Evolutionary conservation across 2,797 vertebrate genomes (phyloP), one percentile per base, ranked within the genome.

Genomic region (Phaenicophaeus curvirostris): DNA sequence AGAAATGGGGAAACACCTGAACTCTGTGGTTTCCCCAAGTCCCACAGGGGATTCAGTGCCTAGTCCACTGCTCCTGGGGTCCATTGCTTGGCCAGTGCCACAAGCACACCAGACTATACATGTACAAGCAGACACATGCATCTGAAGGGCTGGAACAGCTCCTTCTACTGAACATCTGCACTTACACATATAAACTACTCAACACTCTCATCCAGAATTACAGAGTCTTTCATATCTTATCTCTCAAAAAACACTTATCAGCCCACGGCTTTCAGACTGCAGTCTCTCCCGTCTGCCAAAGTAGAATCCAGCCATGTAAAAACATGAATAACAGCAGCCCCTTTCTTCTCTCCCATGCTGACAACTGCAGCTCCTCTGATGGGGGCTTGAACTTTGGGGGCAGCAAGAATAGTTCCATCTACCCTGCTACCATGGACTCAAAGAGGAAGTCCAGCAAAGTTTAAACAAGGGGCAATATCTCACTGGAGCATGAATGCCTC

Each of bases 151-250:
- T 96, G 95, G 94, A 96, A 93, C 96, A 90, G 89, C 63, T 94
- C 86, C 90, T 96, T 96, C 93, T 62, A 78, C 73, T 78, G 95
- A 97, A 95, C 94, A 95, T 96, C 95, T 96, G 94, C 85, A 94
- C 91, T 94, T 94, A 89, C 83, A 96, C 87, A 87, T 80, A 94
- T 85, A 90, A 95, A 95, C 91, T 95, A 96, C 86, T 94, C 94
- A 94, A 94, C 94, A 90, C 92, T 86, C 85, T 95, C 76, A 5
- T 94, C 94, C 96, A 95, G 89, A 97, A 96, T 97, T 94, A 96
- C 90, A 89, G 87, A 81, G 65, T 86, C 86, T 93, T 97, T 92
- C 94, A 81, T 96, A 96, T 96, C 96, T 97, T 97, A 97, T 97
- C 96, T 96, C 85, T 92, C 92, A 65, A 79, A 97, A 96, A 80